Conservation (phyloP, 2,888 invertebrate genomes). For the Apamea monoglypha region DNA sequence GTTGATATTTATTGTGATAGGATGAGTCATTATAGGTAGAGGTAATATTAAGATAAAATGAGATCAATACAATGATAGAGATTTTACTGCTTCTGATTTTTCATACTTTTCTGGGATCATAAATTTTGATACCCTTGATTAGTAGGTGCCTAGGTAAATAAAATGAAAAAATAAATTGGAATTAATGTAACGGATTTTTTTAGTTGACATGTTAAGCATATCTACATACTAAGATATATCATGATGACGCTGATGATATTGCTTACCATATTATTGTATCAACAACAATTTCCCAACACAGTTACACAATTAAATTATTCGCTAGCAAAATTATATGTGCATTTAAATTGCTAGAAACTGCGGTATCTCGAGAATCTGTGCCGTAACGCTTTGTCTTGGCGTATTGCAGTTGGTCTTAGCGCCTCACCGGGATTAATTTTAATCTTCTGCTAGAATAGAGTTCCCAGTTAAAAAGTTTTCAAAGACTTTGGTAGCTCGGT, state of each 20-base stretch:
- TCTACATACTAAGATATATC: background rate
- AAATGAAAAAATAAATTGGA: background rate
- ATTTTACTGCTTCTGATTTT: background rate
- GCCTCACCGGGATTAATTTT: slow-evolving; percentile 64
- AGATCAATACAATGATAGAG: background rate
- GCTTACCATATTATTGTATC: slow-evolving; percentile 17
- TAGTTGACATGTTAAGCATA: background rate
- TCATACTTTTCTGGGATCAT: background rate
- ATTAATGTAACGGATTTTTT: background rate
- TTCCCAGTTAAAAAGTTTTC: slow-evolving; percentile 61
- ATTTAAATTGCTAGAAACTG: slow-evolving; percentile 62
- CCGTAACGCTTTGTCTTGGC: slow-evolving; percentile 53
- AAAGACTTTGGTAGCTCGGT: slow-evolving; percentile 56
- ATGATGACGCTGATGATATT: background rate
- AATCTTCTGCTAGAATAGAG: slow-evolving; percentile 65
- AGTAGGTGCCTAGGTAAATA: background rate
- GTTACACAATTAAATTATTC: slow-evolving; percentile 55
- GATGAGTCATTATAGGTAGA: background rate
- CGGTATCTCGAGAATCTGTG: slow-evolving; percentile 55
- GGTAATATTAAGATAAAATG: background rate
- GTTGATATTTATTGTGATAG: slow-evolving; percentile 1
- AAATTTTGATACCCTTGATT: background rate
- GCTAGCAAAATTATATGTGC: slow-evolving; percentile 61
- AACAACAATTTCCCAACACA: slow-evolving; percentile 23
- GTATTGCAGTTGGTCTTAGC: slow-evolving; percentile 59